phyloP scores from a whole-genome alignment of 2,888 invertebrate species.

The Lasioglossum marginatum region DNA sequence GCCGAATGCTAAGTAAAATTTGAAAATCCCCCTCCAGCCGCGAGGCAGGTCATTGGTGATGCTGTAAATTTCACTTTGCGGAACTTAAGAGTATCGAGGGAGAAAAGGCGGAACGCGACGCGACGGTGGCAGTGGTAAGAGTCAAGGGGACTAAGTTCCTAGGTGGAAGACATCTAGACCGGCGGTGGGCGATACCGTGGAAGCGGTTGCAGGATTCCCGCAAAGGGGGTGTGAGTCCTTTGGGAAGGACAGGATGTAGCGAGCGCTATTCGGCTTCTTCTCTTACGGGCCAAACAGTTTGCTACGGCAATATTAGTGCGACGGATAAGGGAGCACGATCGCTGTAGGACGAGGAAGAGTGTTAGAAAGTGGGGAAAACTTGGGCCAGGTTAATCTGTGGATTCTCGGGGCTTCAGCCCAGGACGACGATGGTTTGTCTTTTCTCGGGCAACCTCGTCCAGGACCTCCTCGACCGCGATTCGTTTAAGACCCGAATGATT shows the following conservation, averaged over 20 bases:
- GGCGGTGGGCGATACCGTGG: constrained; percentile 25
- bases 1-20: constrained; percentile 78
- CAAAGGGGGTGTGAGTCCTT: constrained; percentile 50
- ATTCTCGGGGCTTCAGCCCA: constrained; percentile 48
- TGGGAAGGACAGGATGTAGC: constrained; percentile 43
- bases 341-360: constrained; percentile 11
- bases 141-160: constrained; percentile 56
- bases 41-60: constrained; percentile 72
- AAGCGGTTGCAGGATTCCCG: constrained; percentile 21
- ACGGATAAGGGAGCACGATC: constrained; percentile 65
- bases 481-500: constrained; percentile 68
- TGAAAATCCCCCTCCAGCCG: constrained; percentile 56
- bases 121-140: not conserved
- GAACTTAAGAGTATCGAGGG: constrained; percentile 70
- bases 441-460: constrained; percentile 68
- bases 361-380: constrained; percentile 27
- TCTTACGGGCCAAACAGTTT: constrained; percentile 72
- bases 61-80: constrained; percentile 82
- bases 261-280: constrained; percentile 56
- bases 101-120: not conserved
- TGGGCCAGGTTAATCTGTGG: constrained; percentile 63
- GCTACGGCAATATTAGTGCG: constrained; percentile 77
- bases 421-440: constrained; percentile 70
- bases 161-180: constrained; percentile 32
- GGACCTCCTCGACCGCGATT: constrained; percentile 59